A percentile compares a stretch with the other conserved stretches of the same genome.
Conservation (phyloP, 2,797 vertebrate species). For the Pipistrellus nathusii region DNA sequence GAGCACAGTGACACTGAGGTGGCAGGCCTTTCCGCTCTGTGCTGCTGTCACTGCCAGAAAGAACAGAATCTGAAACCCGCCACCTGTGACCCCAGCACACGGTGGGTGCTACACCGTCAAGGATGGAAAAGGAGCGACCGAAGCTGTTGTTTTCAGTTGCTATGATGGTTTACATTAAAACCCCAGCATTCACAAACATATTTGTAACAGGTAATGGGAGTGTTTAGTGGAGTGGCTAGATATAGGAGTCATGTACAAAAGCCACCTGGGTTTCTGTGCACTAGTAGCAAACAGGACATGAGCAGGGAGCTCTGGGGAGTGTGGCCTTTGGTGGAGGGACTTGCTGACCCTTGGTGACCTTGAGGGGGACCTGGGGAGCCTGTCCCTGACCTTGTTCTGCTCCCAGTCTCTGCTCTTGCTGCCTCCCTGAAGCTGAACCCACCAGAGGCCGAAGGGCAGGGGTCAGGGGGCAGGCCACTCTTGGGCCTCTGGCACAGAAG, state of each 20-base stretch:
- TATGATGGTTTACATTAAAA: background rate
- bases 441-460: background rate
- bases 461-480: background rate
- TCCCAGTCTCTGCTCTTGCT: background rate
- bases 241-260: background rate
- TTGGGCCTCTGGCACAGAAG: background rate
- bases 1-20: fast-evolving
- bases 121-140: background rate
- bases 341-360: background rate
- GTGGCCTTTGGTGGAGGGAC: background rate
- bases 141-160: background rate
- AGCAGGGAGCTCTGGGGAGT: no score
- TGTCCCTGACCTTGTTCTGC: background rate
- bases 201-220: background rate
- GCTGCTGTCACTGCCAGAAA: background rate
- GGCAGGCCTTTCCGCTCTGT: background rate
- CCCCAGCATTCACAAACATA: background rate
- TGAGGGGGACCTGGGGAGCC: background rate
- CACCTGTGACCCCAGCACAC: no score
- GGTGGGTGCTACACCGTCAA: background rate
- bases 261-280: background rate
- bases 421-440: background rate
- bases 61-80: background rate
- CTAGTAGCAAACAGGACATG: background rate
- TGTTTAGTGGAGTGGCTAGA: background rate